A percentile compares a stretch with the other conserved stretches of the same genome.
phyloP scores from a whole-genome alignment of 2,888 invertebrate genomes.

The Cryptosula pallasiana region DNA sequence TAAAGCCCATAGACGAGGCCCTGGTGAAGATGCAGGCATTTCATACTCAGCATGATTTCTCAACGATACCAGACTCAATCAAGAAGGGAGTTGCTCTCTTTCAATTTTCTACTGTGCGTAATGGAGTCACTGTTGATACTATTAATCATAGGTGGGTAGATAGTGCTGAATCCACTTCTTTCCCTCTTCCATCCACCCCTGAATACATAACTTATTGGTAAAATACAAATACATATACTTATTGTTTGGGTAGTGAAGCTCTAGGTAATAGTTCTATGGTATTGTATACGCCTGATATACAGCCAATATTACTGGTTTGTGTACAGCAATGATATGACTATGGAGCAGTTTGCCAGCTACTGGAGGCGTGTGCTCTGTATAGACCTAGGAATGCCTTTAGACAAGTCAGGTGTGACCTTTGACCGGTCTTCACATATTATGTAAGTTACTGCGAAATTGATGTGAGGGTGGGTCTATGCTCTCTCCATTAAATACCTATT shows the following conservation, averaged over 20 bases:
- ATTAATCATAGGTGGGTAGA: conserved; percentile 17
- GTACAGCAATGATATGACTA: neutral
- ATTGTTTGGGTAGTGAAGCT: too few relatives aligned
- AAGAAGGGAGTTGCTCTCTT: conserved; percentile 11
- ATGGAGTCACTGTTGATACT: neutral
- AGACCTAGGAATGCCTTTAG: conserved; percentile 13
- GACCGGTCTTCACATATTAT: conserved; percentile 19
- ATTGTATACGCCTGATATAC: too few relatives aligned
- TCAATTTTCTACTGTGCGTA: neutral
- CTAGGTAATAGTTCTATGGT: too few relatives aligned
- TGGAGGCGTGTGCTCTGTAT: conserved; percentile 4
- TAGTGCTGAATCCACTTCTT: too few relatives aligned
- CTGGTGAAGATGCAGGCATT: conserved; percentile 21
- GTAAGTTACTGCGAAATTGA: neutral
- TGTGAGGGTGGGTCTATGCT: too few relatives aligned
- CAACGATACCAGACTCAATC: conserved; percentile 18
- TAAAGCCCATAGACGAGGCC: neutral
- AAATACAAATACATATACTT: too few relatives aligned
- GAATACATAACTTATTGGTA: too few relatives aligned
- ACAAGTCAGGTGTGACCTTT: conserved; percentile 9
- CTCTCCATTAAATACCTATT: too few relatives aligned
- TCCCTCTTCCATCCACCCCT: too few relatives aligned
- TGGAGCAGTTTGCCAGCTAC: conserved; percentile 20
- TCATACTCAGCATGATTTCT: conserved; percentile 14
- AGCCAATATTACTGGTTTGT: too few relatives aligned